A percentile compares a stretch with the other conserved stretches of the same genome.
These are phyloP conservation scores for Cataglyphis cursor DNA, from an alignment of 2,888 invertebrate genomes.

Conservation along the genomic window DNA sequence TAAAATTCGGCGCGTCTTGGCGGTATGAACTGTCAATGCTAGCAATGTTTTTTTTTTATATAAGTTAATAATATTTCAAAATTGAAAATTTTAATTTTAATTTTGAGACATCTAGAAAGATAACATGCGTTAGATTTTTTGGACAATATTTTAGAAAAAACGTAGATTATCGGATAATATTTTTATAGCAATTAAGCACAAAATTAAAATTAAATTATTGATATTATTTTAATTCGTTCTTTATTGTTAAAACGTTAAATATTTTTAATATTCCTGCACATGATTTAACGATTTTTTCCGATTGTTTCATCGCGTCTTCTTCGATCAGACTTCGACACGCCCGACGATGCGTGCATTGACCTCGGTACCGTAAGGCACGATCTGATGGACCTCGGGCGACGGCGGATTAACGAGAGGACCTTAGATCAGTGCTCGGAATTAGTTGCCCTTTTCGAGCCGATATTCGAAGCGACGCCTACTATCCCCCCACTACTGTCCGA, in stretches of 20 bases:
- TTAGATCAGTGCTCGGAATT: too few species aligned
- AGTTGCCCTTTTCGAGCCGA: too few species aligned
- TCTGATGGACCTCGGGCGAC: slow-evolving; percentile 52
- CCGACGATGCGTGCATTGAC: slow-evolving; percentile 43
- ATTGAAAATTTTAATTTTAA: neutral
- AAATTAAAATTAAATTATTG: neutral
- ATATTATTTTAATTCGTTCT: neutral
- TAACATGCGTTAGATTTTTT: neutral
- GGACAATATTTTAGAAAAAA: neutral
- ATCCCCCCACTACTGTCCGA: too few species aligned
- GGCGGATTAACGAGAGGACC: slow-evolving; percentile 61
- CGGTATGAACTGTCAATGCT: neutral
- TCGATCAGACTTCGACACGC: slow-evolving; percentile 35
- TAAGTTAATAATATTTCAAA: neutral
- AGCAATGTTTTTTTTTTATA: neutral
- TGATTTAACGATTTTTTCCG: neutral
- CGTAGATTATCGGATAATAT: neutral
- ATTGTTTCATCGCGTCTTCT: slow-evolving; percentile 36
- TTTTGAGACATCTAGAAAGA: neutral
- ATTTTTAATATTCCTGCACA: neutral
- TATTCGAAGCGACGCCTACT: too few species aligned
- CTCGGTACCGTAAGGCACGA: slow-evolving; percentile 52
- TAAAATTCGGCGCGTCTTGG: neutral
- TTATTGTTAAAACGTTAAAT: too few species aligned
- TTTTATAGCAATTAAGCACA: neutral